Evolutionary conservation across 1,140 invertebrate genomes (phyloP).

Genomic region (Drosophila nannoptera): DNA sequence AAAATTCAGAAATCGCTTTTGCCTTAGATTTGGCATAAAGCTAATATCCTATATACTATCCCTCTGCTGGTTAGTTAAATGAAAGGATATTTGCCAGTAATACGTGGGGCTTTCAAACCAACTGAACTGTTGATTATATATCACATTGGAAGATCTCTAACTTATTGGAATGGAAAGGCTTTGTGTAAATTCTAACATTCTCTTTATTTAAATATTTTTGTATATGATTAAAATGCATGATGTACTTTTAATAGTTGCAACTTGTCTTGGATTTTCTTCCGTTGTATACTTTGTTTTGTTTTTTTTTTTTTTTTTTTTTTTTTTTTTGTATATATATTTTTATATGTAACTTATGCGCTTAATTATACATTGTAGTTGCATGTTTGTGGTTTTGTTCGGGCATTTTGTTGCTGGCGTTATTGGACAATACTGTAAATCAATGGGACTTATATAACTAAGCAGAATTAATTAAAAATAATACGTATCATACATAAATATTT

Average conservation of each 20-base stretch:
- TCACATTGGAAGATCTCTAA: not conserved
- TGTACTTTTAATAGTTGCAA: slow-evolving; percentile 72
- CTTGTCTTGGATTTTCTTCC: slow-evolving; percentile 61
- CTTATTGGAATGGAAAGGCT: not conserved
- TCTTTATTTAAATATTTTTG: slow-evolving; percentile 74
- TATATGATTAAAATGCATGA: slow-evolving; percentile 74
- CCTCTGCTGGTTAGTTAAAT: too few relatives aligned
- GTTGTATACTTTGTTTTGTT: slow-evolving; percentile 55
- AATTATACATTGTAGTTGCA: slow-evolving; percentile 50
- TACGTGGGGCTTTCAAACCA: too few relatives aligned
- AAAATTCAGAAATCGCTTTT: too few relatives aligned
- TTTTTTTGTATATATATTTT: slow-evolving; percentile 22
- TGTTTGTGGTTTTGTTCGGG: slow-evolving; percentile 6
- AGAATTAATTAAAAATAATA: slow-evolving; percentile 14
- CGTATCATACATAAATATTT: slow-evolving; percentile 17
- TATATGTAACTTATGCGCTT: slow-evolving; percentile 62
- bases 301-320: slow-evolving; percentile 13
- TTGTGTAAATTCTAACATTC: slow-evolving; percentile 64
- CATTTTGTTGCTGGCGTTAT: slow-evolving; percentile 17
- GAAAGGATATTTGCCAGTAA: too few relatives aligned
- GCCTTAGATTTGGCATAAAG: too few relatives aligned
- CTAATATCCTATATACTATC: too few relatives aligned
- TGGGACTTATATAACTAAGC: slow-evolving; percentile 27
- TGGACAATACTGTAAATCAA: slow-evolving; percentile 35
- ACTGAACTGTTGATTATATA: not conserved